Base-by-base conservation (phyloP, 1,140 invertebrate genomes). In the Camponotus floridanus region DNA sequence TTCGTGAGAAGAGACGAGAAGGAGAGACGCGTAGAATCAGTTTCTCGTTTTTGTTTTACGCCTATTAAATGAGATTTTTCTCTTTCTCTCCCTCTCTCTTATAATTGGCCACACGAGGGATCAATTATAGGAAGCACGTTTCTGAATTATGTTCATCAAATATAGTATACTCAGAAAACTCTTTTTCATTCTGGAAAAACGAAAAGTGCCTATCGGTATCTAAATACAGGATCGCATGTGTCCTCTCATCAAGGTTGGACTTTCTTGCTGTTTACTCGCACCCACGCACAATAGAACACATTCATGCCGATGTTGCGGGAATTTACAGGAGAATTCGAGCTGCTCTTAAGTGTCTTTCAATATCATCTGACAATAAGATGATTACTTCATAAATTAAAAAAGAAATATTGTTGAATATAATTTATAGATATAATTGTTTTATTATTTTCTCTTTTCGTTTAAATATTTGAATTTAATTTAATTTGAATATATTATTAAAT, bases 211-310 rank as follows among this genome's bases (percentile, higher is more conserved):
- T 62, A 42, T 55, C 3, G 42, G 51, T 85, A 85, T 85, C 83
- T 78, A 84, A 61, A 36, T 65, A 70, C 42, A 55, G 45, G 81
- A 78, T 89, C 86, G 67, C 57, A 18, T 61, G 70, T 51, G 78
- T 33, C 73, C 68, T 79, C 61, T 45, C 57, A 62, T 79, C 68
- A 84, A 86, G 80, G 79, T 86, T 57, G 80, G 62, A 39, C 80
- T 85, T 78, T 67, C 62, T 67, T 57, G 36, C 11, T 55, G 31
- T 85, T 86, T 86, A 26, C 42, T 59, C 45, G 21, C 26, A 68
- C 26, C 39, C 48, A 71, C 76, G 7, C 31, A 61, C n/a, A 26
- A 85, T 85, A 15, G 48, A 55, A 21, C 15, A 26, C 55, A 39
- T 21, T 68, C 73, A 33, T 26, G 67, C 8, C 45, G 42, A 84